Evolutionary conservation across 64 coral and sea anemone genomes (phyloP), one percentile per base, ranked within the genome.

Genomic region (Platygyra sinensis): DNA sequence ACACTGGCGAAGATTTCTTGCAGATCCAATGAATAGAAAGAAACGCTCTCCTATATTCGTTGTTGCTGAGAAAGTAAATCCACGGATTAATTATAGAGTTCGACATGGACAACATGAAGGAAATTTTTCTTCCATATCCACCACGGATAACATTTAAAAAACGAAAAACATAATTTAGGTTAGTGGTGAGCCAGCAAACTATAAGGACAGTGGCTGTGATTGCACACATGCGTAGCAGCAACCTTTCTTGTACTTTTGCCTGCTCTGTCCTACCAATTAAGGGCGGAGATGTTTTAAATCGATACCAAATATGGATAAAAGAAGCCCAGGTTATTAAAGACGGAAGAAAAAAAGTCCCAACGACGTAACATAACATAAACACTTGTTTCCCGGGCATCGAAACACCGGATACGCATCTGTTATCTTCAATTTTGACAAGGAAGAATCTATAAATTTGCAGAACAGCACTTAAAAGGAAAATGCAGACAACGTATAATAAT

Each of bases 61-160:
- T 77, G 36, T 77, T 77, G 22, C 39, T 77, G 39, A 77, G 74
- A 10, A 77, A 77, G 39, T 77, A 77, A 77, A 77, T 77, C 74
- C 74, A 77, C 8, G 74, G 74, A 24, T 77, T 77, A 0, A 77
- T 4, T 22, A 24, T 49, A 20, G 39, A 77, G 39, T 77, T 77
- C 8, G 22, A 77, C 39, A 50, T 77, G 1, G 74, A 7, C 20
- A 77, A 18, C 18, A 50, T 6, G 1, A 77, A 42, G 19, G 18
- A 24, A 77, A n/a, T 10, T 1, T 52, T 49, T 77, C 20, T 19
- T 24, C 15, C 10, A 12, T 57, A 14, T 57, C 12, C 1, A 57
- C 2, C 8, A 6, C 5, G 8, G 1, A 0, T 4, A 52, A 3
- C 18, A 5, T 38, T 38, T 52, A 50, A 50, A 10, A 1, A 10